phyloP scores from a whole-genome alignment of 2,113 vertebrate genomes.

The Barnardius zonarius region DNA sequence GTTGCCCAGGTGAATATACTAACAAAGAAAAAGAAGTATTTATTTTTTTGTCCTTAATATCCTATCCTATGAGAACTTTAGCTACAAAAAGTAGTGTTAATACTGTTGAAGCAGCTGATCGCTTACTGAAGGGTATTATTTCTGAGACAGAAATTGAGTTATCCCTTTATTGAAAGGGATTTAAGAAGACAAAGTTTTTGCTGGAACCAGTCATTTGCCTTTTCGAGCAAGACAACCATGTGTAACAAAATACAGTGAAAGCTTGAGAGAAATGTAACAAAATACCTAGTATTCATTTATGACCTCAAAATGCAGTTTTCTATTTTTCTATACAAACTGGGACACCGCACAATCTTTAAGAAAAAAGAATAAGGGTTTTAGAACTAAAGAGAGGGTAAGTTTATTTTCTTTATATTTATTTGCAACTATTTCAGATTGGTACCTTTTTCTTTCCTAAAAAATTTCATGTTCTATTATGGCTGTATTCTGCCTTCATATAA shows the following conservation, averaged over 20 bases:
- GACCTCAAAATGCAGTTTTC: not conserved
- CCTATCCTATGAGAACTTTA: not conserved
- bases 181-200: not conserved
- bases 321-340: not conserved
- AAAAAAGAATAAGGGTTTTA: not conserved
- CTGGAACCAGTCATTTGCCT: not conserved
- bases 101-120: not conserved
- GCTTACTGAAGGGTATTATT: not conserved
- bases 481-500: not conserved
- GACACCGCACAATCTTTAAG: not conserved
- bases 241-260: not conserved
- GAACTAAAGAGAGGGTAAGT: not conserved
- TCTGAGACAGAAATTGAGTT: not conserved
- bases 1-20: not conserved
- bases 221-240: not conserved
- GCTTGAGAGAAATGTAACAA: not conserved
- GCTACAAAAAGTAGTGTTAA: not conserved
- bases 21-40: not conserved
- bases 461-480: not conserved
- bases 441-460: not conserved
- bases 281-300: not conserved
- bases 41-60: not conserved
- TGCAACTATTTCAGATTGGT: not conserved
- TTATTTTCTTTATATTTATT: not conserved
- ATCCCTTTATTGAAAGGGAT: not conserved